Base-by-base conservation (phyloP, 2,888 invertebrate genomes). In the Parochlus steinenii region DNA sequence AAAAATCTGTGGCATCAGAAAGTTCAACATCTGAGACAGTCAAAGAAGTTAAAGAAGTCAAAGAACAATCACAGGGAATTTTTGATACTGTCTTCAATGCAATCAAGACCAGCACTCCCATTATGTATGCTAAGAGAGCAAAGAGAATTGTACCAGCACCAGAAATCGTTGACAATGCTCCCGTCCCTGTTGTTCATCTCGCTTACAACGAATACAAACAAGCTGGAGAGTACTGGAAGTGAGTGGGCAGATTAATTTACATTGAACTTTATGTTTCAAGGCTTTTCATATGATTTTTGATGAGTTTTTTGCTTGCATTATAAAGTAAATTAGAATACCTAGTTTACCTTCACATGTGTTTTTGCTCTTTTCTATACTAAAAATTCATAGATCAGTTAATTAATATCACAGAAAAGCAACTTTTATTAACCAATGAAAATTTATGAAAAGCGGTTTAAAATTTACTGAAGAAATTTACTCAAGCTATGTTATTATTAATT, bases 221-320 rank as follows among this genome's bases (percentile, higher is more conserved):
- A 55, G 77, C 78, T 20, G 77, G 77, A 38, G 78, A 81, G 55
- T 82, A 82, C 62, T 82, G 82, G 82, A 80, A 81, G 82, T 82
- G 49, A 68, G 80, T 72, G 42, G 33, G n/a, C n/a, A n/a, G n/a
- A n/a, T n/a, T n/a, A n/a, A n/a, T n/a, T n/a, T n/a, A n/a, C n/a
- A n/a, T n/a, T n/a, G n/a, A n/a, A n/a, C n/a, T n/a, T n/a, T n/a
- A n/a, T n/a, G n/a, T n/a, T n/a, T n/a, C n/a, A n/a, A n/a, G n/a
- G n/a, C n/a, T n/a, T n/a, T n/a, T n/a, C n/a, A n/a, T n/a, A n/a
- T n/a, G n/a, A n/a, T n/a, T n/a, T n/a, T n/a, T n/a, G n/a, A n/a
- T n/a, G n/a, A n/a, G n/a, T n/a, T n/a, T n/a, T n/a, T n/a, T n/a
- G n/a, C n/a, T n/a, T n/a, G n/a, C n/a, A n/a, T n/a, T n/a, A n/a